Conservation (phyloP, 1,140 invertebrate genomes). For the Bombus pyrosoma region DNA sequence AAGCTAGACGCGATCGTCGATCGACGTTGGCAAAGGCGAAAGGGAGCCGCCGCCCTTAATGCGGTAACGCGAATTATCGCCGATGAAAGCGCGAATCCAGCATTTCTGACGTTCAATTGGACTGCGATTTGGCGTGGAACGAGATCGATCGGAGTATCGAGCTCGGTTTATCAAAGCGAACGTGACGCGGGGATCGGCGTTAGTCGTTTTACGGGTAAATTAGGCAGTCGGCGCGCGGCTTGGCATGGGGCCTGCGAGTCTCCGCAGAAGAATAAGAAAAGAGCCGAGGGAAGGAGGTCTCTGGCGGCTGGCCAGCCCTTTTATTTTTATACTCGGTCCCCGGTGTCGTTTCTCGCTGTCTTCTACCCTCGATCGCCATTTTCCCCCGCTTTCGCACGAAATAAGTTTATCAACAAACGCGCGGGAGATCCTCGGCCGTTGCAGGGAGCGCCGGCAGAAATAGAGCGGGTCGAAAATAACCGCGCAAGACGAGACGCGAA, state of each 20-base stretch:
- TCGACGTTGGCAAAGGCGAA: background rate
- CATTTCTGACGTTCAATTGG: background rate
- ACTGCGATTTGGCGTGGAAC: background rate
- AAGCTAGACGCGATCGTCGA: background rate
- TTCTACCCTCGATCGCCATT: slow-evolving; percentile 52
- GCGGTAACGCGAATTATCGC: background rate
- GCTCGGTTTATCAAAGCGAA: background rate
- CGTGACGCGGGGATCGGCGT: background rate
- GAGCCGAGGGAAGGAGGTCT: slow-evolving; percentile 47
- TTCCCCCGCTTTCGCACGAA: slow-evolving; percentile 56
- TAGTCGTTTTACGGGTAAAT: slow-evolving; percentile 55
- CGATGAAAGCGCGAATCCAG: background rate
- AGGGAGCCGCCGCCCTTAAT: too few relatives aligned
- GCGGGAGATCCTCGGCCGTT: slow-evolving; percentile 54
- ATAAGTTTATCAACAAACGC: slow-evolving; percentile 74
- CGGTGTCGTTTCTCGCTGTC: slow-evolving; percentile 31
- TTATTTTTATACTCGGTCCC: slow-evolving; percentile 53
- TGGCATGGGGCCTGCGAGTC: slow-evolving; percentile 67
- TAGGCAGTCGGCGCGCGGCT: slow-evolving; percentile 57
- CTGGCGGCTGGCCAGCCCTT: slow-evolving; percentile 68
- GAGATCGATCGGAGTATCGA: background rate
- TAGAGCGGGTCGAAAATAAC: slow-evolving; percentile 63
- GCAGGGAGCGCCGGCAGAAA: slow-evolving; percentile 59
- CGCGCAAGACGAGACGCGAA: slow-evolving; percentile 56
- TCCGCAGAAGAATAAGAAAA: slow-evolving; percentile 54